Evolutionary conservation across 2,113 vertebrate genomes (phyloP).

Genomic region (Ctenomys sociabilis): DNA sequence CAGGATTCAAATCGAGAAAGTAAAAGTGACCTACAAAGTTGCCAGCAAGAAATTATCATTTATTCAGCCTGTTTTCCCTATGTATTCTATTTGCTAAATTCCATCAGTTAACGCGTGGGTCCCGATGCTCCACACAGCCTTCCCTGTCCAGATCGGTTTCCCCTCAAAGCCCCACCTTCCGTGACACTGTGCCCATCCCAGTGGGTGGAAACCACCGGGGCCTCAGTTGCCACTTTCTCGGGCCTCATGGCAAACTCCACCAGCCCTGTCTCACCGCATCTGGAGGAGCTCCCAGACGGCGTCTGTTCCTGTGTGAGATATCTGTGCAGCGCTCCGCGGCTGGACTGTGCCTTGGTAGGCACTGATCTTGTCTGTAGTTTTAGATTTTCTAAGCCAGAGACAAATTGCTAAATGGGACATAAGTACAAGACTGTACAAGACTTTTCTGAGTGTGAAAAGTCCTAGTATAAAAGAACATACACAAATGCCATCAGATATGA

Average conservation of each 20-base stretch:
- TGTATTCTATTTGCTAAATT: too few relatives aligned
- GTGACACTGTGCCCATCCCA: accelerated
- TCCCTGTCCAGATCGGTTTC: background rate
- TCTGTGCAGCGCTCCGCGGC: accelerated
- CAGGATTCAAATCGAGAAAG: background rate
- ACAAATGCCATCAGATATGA: background rate
- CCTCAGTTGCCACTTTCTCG: accelerated
- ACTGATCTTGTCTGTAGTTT: accelerated
- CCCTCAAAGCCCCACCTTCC: background rate
- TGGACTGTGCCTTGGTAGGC: accelerated
- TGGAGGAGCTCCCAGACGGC: background rate
- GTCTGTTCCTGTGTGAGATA: accelerated
- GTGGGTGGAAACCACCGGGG: accelerated
- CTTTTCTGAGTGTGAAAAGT: accelerated
- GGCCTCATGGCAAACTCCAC: too few relatives aligned
- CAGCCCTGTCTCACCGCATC: background rate
- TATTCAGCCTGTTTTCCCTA: background rate
- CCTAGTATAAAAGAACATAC: background rate
- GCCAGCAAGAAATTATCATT: background rate
- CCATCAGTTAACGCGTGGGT: accelerated
- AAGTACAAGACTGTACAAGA: accelerated
- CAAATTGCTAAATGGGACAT: background rate
- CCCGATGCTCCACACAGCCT: background rate
- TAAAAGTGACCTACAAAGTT: background rate
- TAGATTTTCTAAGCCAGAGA: background rate